Base-by-base conservation (phyloP, 1,140 invertebrate genomes). In the Hypsibius dujardini region DNA sequence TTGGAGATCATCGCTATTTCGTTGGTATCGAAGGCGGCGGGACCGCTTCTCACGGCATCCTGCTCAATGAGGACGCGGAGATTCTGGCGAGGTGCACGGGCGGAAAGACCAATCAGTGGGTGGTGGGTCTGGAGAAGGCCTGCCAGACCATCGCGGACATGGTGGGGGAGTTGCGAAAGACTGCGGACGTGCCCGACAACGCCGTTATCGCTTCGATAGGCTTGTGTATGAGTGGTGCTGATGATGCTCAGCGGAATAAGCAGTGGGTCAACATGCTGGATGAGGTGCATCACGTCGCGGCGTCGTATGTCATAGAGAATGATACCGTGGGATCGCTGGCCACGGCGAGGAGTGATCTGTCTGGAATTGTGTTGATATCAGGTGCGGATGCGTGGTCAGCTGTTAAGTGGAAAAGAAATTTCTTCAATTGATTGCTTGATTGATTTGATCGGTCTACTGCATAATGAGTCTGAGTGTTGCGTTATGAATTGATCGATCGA, bases 21-120 rank as follows among this genome's bases (percentile, higher is more conserved):
- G 62, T 67, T 42, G 62, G 62, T 7, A 67, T 67, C 62, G 62
- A 67, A 67, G 62, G 62, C 3, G 62, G 62, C 3, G 62, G 7
- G 3, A 14, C 62, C 12, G 12, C 12, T 7, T 67, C 62, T 12
- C 62, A 67, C 3, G 62, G 62, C 3, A 42, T 67, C 7, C 42
- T 67, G 42, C 62, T 67, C 62, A 67, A 67, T 42, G 62, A 67
- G 62, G 7, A 67, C 7, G 62, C 62, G 7, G 7, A 14, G 42
- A 42, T 67, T 42, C 42, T 67, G 42, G 62, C 62, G 7, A 67
- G 45, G 45, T 67, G 62, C 42, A 7, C 7, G 3, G 62, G 62
- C 62, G 7, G 62, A 7, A 7, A 3, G 3, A 67, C 62, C 7
- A 67, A 67, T 42, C 62, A 67, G 42, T 67, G 62, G 62, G 62